Conservation (phyloP, 2,113 vertebrate species). For the Phaetusa simplex region DNA sequence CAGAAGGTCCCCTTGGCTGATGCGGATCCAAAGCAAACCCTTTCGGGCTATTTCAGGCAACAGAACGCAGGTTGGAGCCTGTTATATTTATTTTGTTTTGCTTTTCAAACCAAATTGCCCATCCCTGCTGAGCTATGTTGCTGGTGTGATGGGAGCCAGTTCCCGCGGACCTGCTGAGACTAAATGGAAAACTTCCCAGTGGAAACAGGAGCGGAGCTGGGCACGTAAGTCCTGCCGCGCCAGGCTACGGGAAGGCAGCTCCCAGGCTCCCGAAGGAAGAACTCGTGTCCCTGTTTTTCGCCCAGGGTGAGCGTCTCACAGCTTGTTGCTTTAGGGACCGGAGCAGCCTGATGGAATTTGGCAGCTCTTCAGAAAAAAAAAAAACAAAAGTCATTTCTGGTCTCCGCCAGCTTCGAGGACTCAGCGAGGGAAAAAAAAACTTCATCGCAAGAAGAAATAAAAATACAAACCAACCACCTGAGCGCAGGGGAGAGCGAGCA, state of each 20-base stretch:
- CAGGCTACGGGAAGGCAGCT: neutral
- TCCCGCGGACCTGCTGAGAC: neutral
- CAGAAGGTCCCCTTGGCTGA: neutral
- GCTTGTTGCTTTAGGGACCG: neutral
- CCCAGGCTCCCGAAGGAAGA: neutral
- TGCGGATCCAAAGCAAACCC: neutral
- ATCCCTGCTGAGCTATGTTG: conserved; percentile 51
- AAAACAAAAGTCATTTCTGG: neutral
- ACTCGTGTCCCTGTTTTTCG: neutral
- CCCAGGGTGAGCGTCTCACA: neutral
- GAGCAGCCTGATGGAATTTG: conserved; percentile 10
- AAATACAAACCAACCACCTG: neutral
- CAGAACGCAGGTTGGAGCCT: conserved; percentile 32
- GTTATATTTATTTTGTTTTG: conserved; percentile 53
- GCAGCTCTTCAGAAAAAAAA: neutral
- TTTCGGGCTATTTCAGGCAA: conserved; percentile 42
- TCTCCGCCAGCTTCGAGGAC: neutral
- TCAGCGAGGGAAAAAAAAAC: neutral
- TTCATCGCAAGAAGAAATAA: neutral
- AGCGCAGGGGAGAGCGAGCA: neutral
- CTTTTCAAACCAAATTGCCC: conserved; percentile 52
- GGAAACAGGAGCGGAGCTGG: neutral
- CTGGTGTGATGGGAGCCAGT: conserved; percentile 27
- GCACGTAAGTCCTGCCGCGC: neutral
- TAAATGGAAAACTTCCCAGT: conserved; percentile 56